Evolutionary conservation across 2,113 vertebrate species (phyloP), one percentile per base, ranked within the genome.

Genomic region (Gulo gulo): DNA sequence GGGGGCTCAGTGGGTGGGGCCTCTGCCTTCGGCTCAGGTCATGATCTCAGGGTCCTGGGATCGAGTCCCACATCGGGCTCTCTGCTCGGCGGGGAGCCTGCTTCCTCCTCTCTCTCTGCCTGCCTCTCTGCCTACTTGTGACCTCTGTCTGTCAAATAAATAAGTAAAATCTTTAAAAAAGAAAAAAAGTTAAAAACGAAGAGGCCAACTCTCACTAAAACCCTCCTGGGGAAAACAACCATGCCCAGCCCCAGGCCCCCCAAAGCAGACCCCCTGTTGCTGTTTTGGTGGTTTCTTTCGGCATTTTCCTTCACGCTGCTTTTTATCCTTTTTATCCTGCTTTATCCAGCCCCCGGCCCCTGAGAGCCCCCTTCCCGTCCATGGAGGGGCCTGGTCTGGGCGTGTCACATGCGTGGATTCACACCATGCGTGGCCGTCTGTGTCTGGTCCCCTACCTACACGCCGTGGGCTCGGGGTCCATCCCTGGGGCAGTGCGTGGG

Each of bases 391-490:
- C 45, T 6, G 16, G 31, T 45, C 45, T 12, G 76, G 45, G 47
- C 45, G 4, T 9, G 4, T 79, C 76, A 47, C 45, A 10, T 29
- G 5, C 1, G 5, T 21, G 47, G 76, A 34, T 16, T 34, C 76
- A 11, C 76, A 11, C 29, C 29, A 8, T 4, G 8, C 0, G 45
- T 3, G 42, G 14, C 42, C 26, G 6, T 9, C 29, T 16, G 26
- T 34, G 16, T 52, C 16, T 52, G 47, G 47, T 12, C 4, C 74
- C 31, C 29, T 79, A 31, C 21, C 23, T 1, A 3, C 52, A 2
- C 6, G 5, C 16, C 16, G 52, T 55, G 52, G 52, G 52, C 52
- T 55, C 6, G 5, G 52, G 52, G 5, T 55, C 16, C 52, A 4
- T 18, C 15, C 52, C 5, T 1, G 52, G 52, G 5, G 52, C 52